A percentile compares a stretch with the other conserved stretches of the same genome.
Evolutionary conservation across 2,113 vertebrate species (phyloP).

Genomic region (Lipotes vexillifer): DNA sequence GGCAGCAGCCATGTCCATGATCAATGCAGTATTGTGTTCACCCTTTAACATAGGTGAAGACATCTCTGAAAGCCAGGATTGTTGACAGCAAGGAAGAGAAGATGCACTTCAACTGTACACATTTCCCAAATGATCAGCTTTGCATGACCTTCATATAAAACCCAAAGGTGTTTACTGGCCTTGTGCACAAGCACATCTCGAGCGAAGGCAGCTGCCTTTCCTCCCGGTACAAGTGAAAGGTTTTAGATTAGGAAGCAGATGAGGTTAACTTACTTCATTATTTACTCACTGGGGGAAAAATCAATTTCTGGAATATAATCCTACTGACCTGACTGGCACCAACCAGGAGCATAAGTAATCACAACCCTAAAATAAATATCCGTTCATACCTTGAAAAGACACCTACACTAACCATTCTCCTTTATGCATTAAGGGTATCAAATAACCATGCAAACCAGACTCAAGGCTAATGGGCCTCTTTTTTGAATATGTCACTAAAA

Average conservation of each 20-base stretch:
- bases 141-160: slow-evolving; percentile 58
- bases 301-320: slow-evolving; percentile 77
- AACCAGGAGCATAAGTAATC: slow-evolving; percentile 71
- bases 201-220: slow-evolving; percentile 56
- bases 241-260: slow-evolving; percentile 74
- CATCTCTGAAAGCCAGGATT: slow-evolving; percentile 45
- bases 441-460: slow-evolving; percentile 47
- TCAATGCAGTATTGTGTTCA: slow-evolving; percentile 34
- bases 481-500: slow-evolving; percentile 64
- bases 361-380: slow-evolving; percentile 77
- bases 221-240: slow-evolving; percentile 44
- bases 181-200: slow-evolving; percentile 34
- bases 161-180: slow-evolving; percentile 61
- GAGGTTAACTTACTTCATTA: slow-evolving; percentile 79
- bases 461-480: slow-evolving; percentile 60
- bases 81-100: slow-evolving; percentile 49
- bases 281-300: slow-evolving; percentile 79
- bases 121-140: slow-evolving; percentile 54
- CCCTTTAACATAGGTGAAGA: slow-evolving; percentile 46
- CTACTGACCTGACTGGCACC: slow-evolving; percentile 75
- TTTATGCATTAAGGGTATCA: slow-evolving; percentile 59
- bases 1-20: slow-evolving; percentile 7
- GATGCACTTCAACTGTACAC: slow-evolving; percentile 56
- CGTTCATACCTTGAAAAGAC: slow-evolving; percentile 72
- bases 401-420: slow-evolving; percentile 42